Evolutionary conservation across 2,113 vertebrate genomes (phyloP).

Genomic region (Siniperca chuatsi): DNA sequence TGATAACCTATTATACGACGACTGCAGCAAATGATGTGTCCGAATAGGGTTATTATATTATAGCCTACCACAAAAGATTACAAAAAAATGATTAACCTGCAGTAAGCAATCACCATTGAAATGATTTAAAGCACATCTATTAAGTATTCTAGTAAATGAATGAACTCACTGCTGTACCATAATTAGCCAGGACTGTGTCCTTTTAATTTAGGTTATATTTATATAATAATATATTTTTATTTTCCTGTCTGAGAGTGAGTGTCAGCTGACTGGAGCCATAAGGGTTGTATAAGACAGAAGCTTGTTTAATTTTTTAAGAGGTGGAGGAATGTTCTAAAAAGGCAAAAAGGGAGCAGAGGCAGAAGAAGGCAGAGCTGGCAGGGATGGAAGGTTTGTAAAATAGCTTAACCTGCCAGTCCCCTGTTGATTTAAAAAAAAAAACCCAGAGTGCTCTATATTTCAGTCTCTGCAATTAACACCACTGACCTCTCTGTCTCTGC

Average conservation of each 20-base stretch:
- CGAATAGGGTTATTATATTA: neutral
- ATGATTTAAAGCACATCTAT: neutral
- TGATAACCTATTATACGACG: neutral
- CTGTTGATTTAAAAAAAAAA: neutral
- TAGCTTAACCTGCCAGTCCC: neutral
- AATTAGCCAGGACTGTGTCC: neutral
- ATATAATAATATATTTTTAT: neutral
- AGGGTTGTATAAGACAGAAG: neutral
- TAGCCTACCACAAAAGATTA: neutral
- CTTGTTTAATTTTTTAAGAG: slow-evolving; percentile 19
- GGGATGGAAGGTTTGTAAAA: slow-evolving; percentile 9
- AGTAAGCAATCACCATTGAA: neutral
- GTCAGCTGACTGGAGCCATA: neutral
- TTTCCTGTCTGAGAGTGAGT: neutral
- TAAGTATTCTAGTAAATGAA: neutral
- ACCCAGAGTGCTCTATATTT: neutral
- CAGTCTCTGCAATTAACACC: neutral
- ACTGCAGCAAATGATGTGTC: neutral
- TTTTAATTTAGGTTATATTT: neutral
- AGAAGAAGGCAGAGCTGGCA: slow-evolving; percentile 6
- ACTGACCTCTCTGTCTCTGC: neutral
- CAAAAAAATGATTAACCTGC: no score
- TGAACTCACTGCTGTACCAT: neutral
- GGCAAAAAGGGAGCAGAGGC: slow-evolving; percentile 13
- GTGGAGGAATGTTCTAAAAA: neutral